A percentile compares a stretch with the other conserved stretches of the same genome.
Conservation (phyloP, 2,113 vertebrate genomes). For the Ellobius talpinus region DNA sequence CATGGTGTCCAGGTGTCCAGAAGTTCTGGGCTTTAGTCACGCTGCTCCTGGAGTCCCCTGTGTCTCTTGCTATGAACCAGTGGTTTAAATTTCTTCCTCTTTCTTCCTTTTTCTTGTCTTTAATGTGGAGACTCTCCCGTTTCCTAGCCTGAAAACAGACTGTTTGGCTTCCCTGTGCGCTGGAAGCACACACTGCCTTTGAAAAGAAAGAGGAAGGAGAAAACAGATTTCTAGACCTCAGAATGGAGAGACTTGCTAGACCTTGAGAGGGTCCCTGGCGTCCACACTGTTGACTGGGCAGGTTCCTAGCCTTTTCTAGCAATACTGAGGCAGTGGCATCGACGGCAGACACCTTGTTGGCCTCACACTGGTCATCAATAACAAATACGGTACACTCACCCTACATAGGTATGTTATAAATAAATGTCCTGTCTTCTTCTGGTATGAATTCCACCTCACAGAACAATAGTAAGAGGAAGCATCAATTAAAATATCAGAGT, state of each 20-base stretch:
- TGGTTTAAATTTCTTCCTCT: not conserved
- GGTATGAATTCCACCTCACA: not conserved
- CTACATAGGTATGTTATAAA: not conserved
- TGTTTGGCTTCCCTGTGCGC: not conserved
- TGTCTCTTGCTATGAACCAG: not conserved
- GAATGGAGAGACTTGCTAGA: not conserved
- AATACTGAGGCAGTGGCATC: not conserved
- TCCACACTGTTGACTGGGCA: not conserved
- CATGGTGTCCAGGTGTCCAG: not conserved
- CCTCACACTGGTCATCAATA: not conserved
- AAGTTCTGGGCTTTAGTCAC: not conserved
- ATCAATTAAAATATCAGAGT: not conserved
- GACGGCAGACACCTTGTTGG: not conserved
- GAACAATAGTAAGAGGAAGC: not conserved
- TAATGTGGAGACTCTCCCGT: not conserved
- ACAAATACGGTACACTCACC: not conserved
- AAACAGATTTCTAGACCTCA: not conserved
- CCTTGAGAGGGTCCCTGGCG: not conserved
- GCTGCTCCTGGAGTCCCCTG: not conserved
- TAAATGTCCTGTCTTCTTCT: not conserved
- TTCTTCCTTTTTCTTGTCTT: not conserved
- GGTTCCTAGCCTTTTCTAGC: not conserved
- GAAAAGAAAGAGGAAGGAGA: not conserved
- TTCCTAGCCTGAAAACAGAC: not conserved
- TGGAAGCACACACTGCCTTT: not conserved